A percentile compares a stretch with the other conserved stretches of the same genome.
Evolutionary conservation across 2,797 vertebrate species (phyloP).

Genomic region (Silurus aristotelis): DNA sequence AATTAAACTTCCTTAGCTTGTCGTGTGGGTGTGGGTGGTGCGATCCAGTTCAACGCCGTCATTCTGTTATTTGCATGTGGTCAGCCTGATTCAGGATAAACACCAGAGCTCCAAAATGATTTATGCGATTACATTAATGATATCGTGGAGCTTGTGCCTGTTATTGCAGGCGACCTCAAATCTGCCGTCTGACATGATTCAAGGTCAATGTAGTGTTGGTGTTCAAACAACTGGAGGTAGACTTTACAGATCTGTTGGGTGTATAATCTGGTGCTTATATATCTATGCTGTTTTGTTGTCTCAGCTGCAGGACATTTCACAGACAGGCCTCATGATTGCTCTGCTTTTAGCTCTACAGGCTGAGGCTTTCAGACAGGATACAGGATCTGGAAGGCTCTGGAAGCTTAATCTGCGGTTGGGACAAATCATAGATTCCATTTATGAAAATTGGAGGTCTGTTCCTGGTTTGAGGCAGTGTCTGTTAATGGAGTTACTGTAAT

Average conservation of each 20-base stretch:
- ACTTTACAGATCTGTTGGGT: conserved; percentile 44
- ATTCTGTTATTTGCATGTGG: not conserved
- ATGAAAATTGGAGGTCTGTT: conserved; percentile 27
- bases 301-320: conserved; percentile 56
- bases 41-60: conserved; percentile 18
- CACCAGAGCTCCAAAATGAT: not conserved
- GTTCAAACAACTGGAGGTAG: conserved; percentile 44
- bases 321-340: conserved; percentile 43
- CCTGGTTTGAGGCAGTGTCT: not conserved
- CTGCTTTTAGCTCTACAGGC: conserved; percentile 37
- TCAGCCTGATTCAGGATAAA: not conserved
- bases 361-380: conserved; percentile 25
- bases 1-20: conserved; percentile 65
- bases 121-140: conserved; percentile 1
- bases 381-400: conserved; percentile 13
- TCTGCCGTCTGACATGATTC: conserved; percentile 21
- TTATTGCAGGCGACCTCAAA: conserved; percentile 14
- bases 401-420: conserved; percentile 20
- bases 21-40: not conserved
- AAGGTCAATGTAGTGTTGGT: conserved; percentile 40
- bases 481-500: conserved; percentile 12
- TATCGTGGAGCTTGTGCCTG: not conserved
- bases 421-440: conserved; percentile 27
- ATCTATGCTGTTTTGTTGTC: conserved; percentile 57
- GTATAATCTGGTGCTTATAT: conserved; percentile 40